Conservation (phyloP, 2,113 vertebrate species). For the Hemibagrus wyckioides region DNA sequence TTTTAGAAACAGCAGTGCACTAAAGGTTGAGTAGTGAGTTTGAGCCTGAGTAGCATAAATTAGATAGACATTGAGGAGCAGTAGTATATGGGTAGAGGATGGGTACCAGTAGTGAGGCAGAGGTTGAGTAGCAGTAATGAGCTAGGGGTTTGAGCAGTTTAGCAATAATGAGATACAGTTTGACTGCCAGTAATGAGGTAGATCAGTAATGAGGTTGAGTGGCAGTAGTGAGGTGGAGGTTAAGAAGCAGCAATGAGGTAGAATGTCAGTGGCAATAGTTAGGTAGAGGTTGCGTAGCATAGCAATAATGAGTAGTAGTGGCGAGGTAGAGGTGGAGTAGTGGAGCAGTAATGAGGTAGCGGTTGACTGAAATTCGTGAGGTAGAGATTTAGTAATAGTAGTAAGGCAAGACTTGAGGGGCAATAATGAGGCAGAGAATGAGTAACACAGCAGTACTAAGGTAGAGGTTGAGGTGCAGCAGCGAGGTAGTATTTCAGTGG, state of each 20-base stretch:
- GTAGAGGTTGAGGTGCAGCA: background rate
- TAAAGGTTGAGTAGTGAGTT: background rate
- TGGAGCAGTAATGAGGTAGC: background rate
- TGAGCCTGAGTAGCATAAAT: background rate
- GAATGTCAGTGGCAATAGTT: background rate
- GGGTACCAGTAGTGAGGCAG: background rate
- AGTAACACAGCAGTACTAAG: background rate
- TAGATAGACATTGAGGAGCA: background rate
- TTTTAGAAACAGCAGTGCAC: background rate
- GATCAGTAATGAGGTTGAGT: background rate
- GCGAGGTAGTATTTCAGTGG: background rate
- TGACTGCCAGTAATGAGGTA: background rate
- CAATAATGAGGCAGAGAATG: background rate
- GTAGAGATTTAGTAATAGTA: background rate
- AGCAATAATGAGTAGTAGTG: too few species aligned
- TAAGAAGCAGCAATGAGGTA: background rate
- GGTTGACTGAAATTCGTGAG: background rate
- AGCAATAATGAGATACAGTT: too few species aligned
- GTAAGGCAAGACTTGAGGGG: too few species aligned
- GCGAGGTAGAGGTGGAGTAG: background rate
- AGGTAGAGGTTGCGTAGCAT: background rate
- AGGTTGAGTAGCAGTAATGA: background rate
- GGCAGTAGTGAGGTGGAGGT: background rate
- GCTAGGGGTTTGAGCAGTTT: background rate
- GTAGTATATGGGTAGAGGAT: background rate